Evolutionary conservation across 1,140 invertebrate species (phyloP).

Genomic region (Drosophila equinoxialis): DNA sequence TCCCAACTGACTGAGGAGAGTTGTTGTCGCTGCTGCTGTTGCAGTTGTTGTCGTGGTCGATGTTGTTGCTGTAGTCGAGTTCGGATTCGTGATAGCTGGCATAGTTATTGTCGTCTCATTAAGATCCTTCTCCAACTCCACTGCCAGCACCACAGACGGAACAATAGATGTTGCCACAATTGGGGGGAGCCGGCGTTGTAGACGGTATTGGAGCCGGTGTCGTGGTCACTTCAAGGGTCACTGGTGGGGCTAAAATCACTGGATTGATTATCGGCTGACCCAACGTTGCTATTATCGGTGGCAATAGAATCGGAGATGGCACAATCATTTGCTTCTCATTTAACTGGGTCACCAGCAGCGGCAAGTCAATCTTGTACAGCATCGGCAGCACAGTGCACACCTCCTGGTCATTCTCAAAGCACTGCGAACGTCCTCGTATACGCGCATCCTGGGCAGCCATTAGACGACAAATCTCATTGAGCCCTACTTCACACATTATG

Average conservation of each 20-base stretch:
- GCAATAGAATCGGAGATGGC: conserved; percentile 74
- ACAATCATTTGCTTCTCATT: conserved; percentile 63
- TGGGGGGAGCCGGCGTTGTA: neutral
- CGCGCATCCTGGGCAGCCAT: conserved; percentile 88
- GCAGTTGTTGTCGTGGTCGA: conserved; percentile 1
- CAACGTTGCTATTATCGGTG: conserved; percentile 83
- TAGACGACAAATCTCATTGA: conserved; percentile 87
- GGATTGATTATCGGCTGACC: conserved; percentile 83
- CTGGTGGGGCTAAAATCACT: conserved; percentile 67
- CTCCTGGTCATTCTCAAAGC: conserved; percentile 84
- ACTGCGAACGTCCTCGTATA: conserved; percentile 85
- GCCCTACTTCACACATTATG: conserved; percentile 87
- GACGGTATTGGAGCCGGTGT: conserved; percentile 18
- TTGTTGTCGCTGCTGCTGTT: conserved; percentile 21
- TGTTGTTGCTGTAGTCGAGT: conserved; percentile 9
- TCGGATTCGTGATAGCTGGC: neutral
- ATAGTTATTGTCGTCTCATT: conserved; percentile 33
- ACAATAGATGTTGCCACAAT: no score
- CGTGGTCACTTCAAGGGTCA: conserved; percentile 29
- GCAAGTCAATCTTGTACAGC: conserved; percentile 76
- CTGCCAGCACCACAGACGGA: neutral
- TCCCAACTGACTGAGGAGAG: conserved; percentile 32
- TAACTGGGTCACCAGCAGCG: conserved; percentile 54
- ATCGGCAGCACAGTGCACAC: conserved; percentile 83
- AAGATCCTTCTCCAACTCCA: conserved; percentile 27